Base-by-base conservation (phyloP, 2,888 invertebrate genomes). In the Timema cristinae region DNA sequence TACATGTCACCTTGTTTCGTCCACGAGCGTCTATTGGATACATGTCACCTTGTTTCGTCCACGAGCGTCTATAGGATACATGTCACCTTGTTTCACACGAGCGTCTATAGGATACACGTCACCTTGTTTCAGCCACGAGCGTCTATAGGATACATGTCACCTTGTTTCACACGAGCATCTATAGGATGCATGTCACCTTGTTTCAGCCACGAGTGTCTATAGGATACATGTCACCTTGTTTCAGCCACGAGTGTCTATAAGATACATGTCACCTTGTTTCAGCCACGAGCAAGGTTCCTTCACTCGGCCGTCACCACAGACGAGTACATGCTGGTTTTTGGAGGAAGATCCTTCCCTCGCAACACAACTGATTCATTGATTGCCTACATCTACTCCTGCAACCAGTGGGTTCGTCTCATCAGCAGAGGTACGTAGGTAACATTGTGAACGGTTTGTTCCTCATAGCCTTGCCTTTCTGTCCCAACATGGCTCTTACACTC, bases 291-390 rank as follows among this genome's bases (percentile, higher is more conserved):
- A 0, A 88, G 96, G 69, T 94, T 92, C 79, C 89, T 97, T 73
- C 95, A 95, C 82, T 91, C 94, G 0, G 95, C 96, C 0, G 91
- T 95, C 0, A 92, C 91, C 0, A 94, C 94, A 0, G 91, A 93
- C 73, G 90, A 93, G 69, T 95, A 94, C 79, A 95, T 97, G 95
- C 86, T 96, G 48, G 87, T 97, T 52, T 90, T 95, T 79, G 97
- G 97, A 0, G 97, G 97, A 6, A 86, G 91, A 72, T 90, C 92
- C 8, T 87, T 88, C 76, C 91, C 92, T 0, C 89, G 90, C 79
- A 89, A 89, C 78, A 86, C 90, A 72, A 89, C 89, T 0, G 93
- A 94, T 79, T 88, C 91, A 0, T 84, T 96, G 0, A 88, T 93
- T 70, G 94, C 94, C 0, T 97, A 96, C 79, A 88, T 93, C 9